These are phyloP conservation scores for Eupeodes corollae DNA, from an alignment of 1,140 invertebrate genomes.

Conservation along the genomic window DNA sequence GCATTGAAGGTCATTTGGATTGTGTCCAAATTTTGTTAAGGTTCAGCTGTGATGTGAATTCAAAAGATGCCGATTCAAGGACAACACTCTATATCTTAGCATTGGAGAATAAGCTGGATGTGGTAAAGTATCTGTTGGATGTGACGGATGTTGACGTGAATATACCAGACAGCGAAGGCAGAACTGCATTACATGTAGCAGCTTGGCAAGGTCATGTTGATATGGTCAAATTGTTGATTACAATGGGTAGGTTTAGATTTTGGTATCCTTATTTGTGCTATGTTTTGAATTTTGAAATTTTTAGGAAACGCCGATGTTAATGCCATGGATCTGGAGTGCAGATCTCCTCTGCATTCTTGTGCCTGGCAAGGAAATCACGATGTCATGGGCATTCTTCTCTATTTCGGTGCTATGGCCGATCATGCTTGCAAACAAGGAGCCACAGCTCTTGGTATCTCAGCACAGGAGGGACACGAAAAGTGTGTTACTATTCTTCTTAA, in stretches of 20 bases:
- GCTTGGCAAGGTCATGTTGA: conserved; percentile 72
- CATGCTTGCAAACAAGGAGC: conserved; percentile 90
- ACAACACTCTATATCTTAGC: conserved; percentile 86
- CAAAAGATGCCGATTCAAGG: conserved; percentile 82
- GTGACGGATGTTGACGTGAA: conserved; percentile 72
- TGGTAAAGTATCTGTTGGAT: conserved; percentile 70
- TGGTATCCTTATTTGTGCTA: background rate
- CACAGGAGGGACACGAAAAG: conserved; percentile 83
- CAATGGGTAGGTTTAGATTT: conserved; percentile 40
- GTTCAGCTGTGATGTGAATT: conserved; percentile 76
- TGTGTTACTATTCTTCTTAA: conserved; percentile 77
- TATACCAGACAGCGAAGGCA: conserved; percentile 78
- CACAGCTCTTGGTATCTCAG: conserved; percentile 75
- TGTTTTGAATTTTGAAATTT: background rate
- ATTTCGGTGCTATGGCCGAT: conserved; percentile 67
- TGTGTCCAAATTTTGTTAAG: conserved; percentile 61
- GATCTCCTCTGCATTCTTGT: conserved; percentile 87
- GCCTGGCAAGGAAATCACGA: conserved; percentile 86
- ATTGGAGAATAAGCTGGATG: conserved; percentile 77
- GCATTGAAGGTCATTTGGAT: conserved; percentile 57
- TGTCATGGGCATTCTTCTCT: conserved; percentile 70
- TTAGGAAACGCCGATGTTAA: conserved; percentile 68
- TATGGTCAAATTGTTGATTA: conserved; percentile 77
- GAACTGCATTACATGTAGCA: conserved; percentile 84
- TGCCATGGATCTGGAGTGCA: conserved; percentile 76